Percentiles rank a stretch among this genome's conserved stretches.
These are phyloP conservation scores for Leucoraja ocellata DNA, from an alignment of 2,797 vertebrate genomes.

Conservation along the genomic window DNA sequence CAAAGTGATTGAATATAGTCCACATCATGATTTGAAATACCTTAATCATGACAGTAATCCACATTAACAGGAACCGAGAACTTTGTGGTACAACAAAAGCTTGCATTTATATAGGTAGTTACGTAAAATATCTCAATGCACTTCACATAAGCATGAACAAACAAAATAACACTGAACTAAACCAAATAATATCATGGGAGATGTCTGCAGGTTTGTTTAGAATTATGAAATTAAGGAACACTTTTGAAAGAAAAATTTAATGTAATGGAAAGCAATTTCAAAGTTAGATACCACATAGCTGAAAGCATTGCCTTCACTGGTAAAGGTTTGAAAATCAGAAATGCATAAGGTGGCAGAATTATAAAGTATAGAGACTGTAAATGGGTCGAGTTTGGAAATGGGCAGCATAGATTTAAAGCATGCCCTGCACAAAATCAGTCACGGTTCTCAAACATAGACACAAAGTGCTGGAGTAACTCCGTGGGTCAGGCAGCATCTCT, in stretches of 20 bases:
- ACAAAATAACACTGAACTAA: not conserved
- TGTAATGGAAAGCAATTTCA: not conserved
- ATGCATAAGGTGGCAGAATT: not conserved
- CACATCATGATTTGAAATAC: not conserved
- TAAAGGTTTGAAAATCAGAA: not conserved
- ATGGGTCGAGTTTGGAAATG: not conserved
- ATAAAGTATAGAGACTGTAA: not conserved
- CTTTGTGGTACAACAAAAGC: not conserved
- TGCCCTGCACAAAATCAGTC: not conserved
- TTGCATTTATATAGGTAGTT: not conserved
- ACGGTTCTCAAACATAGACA: not conserved
- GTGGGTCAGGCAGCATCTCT: no score
- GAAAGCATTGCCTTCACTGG: not conserved
- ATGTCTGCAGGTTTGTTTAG: not conserved
- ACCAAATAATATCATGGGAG: not conserved
- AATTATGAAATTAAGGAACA: not conserved
- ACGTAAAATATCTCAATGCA: not conserved
- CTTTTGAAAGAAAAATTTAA: not conserved
- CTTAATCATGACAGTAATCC: not conserved
- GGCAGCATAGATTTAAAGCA: not conserved
- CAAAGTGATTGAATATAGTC: not conserved
- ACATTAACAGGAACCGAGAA: not conserved
- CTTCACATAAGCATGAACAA: not conserved
- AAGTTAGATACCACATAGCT: not conserved
- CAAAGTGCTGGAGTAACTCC: no score